Conservation (phyloP, 2,113 vertebrate species). For the Peromyscus polionotus region DNA sequence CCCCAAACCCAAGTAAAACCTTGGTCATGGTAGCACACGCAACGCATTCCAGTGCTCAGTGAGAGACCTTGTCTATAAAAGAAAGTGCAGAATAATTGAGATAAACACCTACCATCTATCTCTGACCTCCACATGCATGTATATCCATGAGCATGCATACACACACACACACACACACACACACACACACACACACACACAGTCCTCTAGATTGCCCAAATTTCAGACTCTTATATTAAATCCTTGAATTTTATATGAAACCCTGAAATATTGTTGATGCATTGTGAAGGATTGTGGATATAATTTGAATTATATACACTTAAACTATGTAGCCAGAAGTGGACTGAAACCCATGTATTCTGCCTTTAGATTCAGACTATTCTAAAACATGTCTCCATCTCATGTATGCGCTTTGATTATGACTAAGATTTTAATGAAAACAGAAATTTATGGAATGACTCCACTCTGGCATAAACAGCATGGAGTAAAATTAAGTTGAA, state of each 20-base stretch:
- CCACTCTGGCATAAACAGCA: constrained; percentile 16
- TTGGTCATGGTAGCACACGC: background rate
- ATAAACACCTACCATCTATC: no score
- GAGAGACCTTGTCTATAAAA: background rate
- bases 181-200: background rate
- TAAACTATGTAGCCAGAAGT: background rate
- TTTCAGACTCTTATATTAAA: background rate
- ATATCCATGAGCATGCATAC: background rate
- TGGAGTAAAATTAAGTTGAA: constrained; percentile 13
- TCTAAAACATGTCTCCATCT: background rate
- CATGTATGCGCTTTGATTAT: background rate
- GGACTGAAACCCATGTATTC: background rate
- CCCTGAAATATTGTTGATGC: background rate
- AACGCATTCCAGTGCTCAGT: background rate
- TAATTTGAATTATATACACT: background rate
- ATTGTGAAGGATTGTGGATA: background rate
- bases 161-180: background rate
- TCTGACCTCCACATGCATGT: no score
- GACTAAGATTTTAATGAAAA: background rate
- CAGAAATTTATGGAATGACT: background rate
- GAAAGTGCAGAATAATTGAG: background rate
- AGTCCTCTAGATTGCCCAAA: background rate
- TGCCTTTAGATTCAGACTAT: background rate
- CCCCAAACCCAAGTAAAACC: background rate
- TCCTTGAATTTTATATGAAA: background rate